Evolutionary conservation across 2,797 vertebrate species (phyloP).

Genomic region (Sebastes ruberrimus): DNA sequence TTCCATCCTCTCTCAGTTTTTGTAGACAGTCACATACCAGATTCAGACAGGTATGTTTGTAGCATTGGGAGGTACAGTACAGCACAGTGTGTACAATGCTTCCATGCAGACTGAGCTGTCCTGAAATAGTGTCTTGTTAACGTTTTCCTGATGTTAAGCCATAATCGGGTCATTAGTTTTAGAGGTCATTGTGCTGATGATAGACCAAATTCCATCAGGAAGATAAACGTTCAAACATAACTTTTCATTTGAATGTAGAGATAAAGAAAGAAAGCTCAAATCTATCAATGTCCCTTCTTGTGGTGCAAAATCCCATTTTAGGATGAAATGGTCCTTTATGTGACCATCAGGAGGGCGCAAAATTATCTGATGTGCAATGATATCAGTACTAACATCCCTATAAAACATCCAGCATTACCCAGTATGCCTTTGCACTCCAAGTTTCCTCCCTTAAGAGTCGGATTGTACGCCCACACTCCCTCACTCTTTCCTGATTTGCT

Average conservation of each 20-base stretch:
- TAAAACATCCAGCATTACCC: constrained; percentile 7
- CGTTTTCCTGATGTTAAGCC: not conserved
- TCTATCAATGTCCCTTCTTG: not conserved
- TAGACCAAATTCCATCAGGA: not conserved
- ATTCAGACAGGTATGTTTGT: not conserved
- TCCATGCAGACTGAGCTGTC: not conserved
- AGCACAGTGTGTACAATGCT: not conserved
- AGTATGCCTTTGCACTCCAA: not conserved
- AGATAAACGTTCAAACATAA: not conserved
- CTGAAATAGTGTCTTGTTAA: not conserved
- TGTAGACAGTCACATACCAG: not conserved
- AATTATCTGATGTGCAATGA: not conserved
- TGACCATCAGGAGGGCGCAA: not conserved
- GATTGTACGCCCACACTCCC: constrained; percentile 8
- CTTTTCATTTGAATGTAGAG: constrained; percentile 8
- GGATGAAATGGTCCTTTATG: constrained; percentile 1
- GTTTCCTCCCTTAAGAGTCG: not conserved
- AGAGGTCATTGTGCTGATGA: not conserved
- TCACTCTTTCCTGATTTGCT: not conserved
- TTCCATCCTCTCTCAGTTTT: not conserved
- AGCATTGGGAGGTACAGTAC: not conserved
- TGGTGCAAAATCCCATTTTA: constrained; percentile 7
- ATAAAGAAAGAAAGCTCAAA: not conserved
- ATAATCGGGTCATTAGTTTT: not conserved
- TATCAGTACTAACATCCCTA: not conserved